A percentile compares a stretch with the other conserved stretches of the same genome.
These are phyloP conservation scores for Vidua chalybeata DNA, from an alignment of 2,113 vertebrate species.

Conservation along the genomic window DNA sequence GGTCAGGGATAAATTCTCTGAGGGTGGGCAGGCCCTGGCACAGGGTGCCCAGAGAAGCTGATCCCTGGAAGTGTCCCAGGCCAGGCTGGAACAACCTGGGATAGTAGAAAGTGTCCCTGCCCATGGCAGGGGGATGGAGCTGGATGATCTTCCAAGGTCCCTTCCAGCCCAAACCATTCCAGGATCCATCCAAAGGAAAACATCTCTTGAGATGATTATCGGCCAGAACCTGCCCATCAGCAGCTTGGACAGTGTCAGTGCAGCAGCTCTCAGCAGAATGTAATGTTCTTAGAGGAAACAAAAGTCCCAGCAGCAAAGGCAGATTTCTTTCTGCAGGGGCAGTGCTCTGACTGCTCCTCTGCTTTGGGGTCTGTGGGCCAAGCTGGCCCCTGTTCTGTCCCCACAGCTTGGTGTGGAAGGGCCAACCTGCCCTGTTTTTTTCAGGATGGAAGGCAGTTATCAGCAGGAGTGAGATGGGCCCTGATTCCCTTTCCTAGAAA, in stretches of 20 bases:
- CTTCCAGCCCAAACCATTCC: background rate
- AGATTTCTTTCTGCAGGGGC: background rate
- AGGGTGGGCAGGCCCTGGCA: background rate
- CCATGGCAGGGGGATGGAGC: background rate
- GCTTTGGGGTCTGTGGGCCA: background rate
- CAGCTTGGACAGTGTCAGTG: background rate
- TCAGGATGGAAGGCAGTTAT: background rate
- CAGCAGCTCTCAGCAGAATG: background rate
- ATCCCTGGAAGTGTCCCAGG: background rate
- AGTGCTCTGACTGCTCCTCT: rapidly evolving
- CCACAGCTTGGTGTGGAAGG: rapidly evolving
- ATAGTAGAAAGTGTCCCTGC: background rate
- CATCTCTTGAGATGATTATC: background rate
- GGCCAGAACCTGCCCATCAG: background rate
- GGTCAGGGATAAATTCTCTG: background rate
- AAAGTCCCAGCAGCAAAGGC: background rate
- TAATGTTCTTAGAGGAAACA: background rate
- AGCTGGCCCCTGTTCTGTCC: background rate
- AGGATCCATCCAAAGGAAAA: background rate
- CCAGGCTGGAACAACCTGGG: background rate
- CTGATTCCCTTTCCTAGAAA: background rate
- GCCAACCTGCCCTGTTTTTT: rapidly evolving
- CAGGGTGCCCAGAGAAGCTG: background rate
- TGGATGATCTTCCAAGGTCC: background rate
- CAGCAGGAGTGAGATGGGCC: background rate